A percentile compares a stretch with the other conserved stretches of the same genome.
These are phyloP conservation scores for Phaonia tiefii DNA, from an alignment of 2,888 invertebrate species.

Conservation along the genomic window DNA sequence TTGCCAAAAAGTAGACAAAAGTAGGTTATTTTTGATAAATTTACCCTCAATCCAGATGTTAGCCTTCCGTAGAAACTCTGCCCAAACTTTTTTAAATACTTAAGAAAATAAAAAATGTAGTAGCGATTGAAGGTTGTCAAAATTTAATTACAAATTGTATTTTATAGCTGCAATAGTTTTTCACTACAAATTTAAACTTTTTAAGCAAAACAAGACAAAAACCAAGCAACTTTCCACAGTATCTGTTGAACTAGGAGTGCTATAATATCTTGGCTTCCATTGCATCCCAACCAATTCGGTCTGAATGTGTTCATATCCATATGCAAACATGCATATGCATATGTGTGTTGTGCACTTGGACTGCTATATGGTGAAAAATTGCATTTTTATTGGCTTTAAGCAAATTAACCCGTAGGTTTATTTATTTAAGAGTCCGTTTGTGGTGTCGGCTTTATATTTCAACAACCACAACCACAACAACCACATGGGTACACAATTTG, in stretches of 20 bases:
- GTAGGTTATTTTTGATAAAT: background rate
- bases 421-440: conserved; percentile 22
- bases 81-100: conserved; percentile 28
- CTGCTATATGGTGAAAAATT: no score
- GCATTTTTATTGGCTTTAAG: conserved; percentile 1
- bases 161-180: no score
- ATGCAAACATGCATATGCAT: background rate
- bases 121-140: background rate
- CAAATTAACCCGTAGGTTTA: background rate
- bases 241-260: no score
- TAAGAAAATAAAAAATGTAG: conserved; percentile 7
- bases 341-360: background rate
- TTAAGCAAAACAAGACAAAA: no score
- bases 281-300: no score
- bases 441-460: background rate
- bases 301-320: no score
- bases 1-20: conserved; percentile 31
- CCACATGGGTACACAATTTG: background rate
- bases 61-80: conserved; percentile 25
- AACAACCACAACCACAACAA: conserved; percentile 16
- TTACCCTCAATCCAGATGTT: conserved; percentile 17
- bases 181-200: no score
- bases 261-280: no score
- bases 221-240: no score
- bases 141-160: conserved; percentile 24